Percentiles rank a stretch among this genome's conserved stretches.
Conservation (phyloP, 92 coral and sea anemone species). For the Bergia sp. region DNA sequence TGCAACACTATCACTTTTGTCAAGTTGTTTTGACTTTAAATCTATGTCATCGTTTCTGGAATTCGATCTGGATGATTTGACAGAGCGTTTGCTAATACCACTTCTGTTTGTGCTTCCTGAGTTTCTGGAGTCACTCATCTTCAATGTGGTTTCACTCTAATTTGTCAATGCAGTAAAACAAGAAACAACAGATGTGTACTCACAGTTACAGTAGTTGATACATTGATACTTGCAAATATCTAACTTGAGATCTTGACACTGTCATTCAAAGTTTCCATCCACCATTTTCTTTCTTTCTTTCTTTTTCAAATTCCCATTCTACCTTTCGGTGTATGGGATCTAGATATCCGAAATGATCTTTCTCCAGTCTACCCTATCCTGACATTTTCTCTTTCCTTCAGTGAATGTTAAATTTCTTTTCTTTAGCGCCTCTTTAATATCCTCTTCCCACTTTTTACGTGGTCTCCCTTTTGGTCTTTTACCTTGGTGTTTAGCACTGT, state of each 20-base stretch:
- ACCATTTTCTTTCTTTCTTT: background rate
- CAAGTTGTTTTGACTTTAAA: background rate
- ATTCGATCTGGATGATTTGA: background rate
- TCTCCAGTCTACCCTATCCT: no score
- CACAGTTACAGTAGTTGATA: background rate
- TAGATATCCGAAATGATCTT: no score
- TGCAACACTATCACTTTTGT: background rate
- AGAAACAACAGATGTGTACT: background rate
- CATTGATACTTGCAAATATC: background rate
- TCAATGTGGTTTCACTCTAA: background rate
- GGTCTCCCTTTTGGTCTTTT: background rate
- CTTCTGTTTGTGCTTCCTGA: background rate
- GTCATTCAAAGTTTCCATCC: background rate
- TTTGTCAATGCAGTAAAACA: background rate
- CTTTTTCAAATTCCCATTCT: no score
- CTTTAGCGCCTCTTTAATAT: no score
- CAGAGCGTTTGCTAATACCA: background rate
- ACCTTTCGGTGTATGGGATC: no score
- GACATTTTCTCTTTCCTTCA: no score
- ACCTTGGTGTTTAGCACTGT: constrained; percentile 12
- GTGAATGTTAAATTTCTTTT: no score
- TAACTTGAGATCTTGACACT: background rate
- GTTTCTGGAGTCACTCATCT: background rate
- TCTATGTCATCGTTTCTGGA: background rate
- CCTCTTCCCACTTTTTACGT: no score